Conservation (phyloP, 2,888 invertebrate species). For the Thereva unica region DNA sequence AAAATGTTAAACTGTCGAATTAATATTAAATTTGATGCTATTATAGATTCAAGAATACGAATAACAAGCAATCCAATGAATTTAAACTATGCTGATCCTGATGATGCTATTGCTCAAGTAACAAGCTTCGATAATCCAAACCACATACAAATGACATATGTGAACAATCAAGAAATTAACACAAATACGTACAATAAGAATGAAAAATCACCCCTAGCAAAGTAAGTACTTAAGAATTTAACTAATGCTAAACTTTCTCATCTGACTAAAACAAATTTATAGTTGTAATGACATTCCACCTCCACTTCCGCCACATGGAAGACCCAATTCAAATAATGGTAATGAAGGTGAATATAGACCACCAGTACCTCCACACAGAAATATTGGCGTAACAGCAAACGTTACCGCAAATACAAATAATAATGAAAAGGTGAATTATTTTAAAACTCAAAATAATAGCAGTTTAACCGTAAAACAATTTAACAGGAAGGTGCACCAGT, state of each 20-base stretch:
- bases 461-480: constrained; percentile 1
- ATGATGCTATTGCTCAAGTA: constrained; percentile 65
- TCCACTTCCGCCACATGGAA: constrained; percentile 62
- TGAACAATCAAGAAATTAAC: constrained; percentile 49
- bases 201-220: constrained; percentile 52
- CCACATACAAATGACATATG: constrained; percentile 68
- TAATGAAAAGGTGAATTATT: constrained; percentile 43
- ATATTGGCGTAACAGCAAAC: constrained; percentile 66
- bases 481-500: constrained; percentile 36
- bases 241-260: background rate
- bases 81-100: constrained; percentile 70
- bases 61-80: constrained; percentile 80
- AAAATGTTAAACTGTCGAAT: background rate
- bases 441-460: background rate
- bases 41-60: constrained; percentile 63
- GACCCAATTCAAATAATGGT: constrained; percentile 55
- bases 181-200: constrained; percentile 75
- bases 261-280: background rate
- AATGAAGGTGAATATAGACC: constrained; percentile 76
- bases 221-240: constrained; percentile 26
- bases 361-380: constrained; percentile 86
- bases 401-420: constrained; percentile 51
- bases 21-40: background rate
- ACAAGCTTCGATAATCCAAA: constrained; percentile 77
- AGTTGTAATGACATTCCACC: constrained; percentile 51